Evolutionary conservation across 2,888 invertebrate species (phyloP).

Genomic region (Sinopyrophorus schimmeli): DNA sequence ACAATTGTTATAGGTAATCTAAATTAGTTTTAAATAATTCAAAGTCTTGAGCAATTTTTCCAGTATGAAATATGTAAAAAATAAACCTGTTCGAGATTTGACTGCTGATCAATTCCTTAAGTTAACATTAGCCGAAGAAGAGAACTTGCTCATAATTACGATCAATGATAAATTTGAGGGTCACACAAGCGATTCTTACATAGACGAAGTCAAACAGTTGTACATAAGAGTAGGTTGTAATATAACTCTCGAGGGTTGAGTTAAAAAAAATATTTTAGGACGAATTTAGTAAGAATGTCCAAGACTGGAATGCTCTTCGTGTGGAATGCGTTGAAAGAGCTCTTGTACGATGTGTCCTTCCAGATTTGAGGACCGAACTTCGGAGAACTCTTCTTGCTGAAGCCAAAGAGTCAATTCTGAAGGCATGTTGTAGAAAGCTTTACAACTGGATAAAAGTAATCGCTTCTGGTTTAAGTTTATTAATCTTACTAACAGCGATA

Average conservation of each 20-base stretch:
- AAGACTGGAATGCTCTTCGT: slow-evolving; percentile 93
- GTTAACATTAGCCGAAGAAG: slow-evolving; percentile 77
- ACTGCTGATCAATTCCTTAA: slow-evolving; percentile 89
- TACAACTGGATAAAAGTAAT: slow-evolving; percentile 84
- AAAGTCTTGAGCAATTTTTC: slow-evolving; percentile 5
- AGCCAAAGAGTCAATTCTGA: slow-evolving; percentile 82
- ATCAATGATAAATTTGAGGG: slow-evolving; percentile 79
- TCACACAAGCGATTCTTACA: slow-evolving; percentile 73
- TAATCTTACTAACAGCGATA: not conserved
- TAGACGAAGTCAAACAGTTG: slow-evolving; percentile 87
- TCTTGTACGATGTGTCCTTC: slow-evolving; percentile 84
- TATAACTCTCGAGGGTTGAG: slow-evolving; percentile 2
- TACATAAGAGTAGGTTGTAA: slow-evolving; percentile 68
- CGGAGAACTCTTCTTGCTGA: slow-evolving; percentile 78
- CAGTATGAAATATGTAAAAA: slow-evolving; percentile 86
- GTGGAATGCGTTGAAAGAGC: slow-evolving; percentile 88
- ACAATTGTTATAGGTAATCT: slow-evolving; percentile 74
- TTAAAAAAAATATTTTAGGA: slow-evolving; percentile 60
- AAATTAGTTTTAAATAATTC: not conserved
- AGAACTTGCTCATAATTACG: slow-evolving; percentile 73
- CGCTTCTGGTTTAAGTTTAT: not conserved
- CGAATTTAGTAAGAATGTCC: slow-evolving; percentile 90
- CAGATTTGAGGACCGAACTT: slow-evolving; percentile 86
- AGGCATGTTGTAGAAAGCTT: slow-evolving; percentile 82
- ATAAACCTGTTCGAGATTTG: slow-evolving; percentile 89